Conservation (phyloP, 2,888 invertebrate species). For the Galerucella calmariensis region DNA sequence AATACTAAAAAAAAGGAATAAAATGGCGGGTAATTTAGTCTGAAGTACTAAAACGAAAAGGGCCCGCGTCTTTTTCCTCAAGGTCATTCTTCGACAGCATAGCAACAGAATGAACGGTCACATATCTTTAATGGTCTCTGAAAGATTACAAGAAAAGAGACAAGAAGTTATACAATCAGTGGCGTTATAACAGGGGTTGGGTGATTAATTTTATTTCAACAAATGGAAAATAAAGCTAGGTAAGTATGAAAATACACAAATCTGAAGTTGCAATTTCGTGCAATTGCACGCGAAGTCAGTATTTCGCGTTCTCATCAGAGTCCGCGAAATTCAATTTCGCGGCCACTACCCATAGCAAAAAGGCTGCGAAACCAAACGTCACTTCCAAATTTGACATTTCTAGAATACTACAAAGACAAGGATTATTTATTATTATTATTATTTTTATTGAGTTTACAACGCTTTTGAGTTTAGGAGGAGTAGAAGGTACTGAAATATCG, state of each 20-base stretch:
- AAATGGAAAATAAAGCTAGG: not conserved
- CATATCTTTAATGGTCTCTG: conserved; percentile 41
- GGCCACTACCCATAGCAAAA: no score
- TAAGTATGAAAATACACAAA: not conserved
- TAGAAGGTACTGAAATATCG: no score
- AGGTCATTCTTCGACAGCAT: conserved; percentile 38
- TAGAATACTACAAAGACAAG: no score
- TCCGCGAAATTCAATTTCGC: no score
- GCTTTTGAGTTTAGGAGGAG: no score
- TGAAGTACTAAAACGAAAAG: conserved; percentile 24
- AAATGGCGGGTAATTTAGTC: conserved; percentile 25
- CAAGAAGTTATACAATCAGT: conserved; percentile 37
- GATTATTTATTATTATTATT: no score
- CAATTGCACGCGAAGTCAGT: no score
- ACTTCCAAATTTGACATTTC: no score
- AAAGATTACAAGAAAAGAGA: conserved; percentile 37
- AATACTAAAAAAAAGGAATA: conserved; percentile 19
- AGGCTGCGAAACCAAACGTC: no score
- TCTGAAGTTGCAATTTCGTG: no score
- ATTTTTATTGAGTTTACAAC: no score
- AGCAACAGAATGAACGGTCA: conserved; percentile 45
- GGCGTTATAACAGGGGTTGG: conserved; percentile 26
- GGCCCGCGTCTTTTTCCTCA: conserved; percentile 35
- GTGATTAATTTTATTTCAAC: not conserved
- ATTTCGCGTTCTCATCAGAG: no score